Percentiles rank a stretch among this genome's conserved stretches.
Evolutionary conservation across 2,797 vertebrate species (phyloP).

Genomic region (Alca torda): DNA sequence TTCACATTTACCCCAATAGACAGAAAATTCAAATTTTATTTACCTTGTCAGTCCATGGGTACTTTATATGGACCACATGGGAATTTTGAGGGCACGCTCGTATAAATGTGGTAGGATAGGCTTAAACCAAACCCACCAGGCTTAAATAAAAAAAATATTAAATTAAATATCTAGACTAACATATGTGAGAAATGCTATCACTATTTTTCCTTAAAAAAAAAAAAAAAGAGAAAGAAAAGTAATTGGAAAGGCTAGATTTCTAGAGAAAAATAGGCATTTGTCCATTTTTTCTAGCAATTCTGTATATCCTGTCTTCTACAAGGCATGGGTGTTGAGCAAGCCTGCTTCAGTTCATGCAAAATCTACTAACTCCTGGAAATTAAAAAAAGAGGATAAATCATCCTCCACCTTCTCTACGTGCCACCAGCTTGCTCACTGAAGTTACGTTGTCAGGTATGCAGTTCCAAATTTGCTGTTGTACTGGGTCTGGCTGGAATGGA

Average conservation of each 20-base stretch:
- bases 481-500: background rate
- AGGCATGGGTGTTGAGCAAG: background rate
- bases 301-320: background rate
- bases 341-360: background rate
- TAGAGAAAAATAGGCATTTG: background rate
- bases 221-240: background rate
- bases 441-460: rapidly evolving
- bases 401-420: background rate
- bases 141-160: background rate
- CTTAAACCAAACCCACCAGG: no score
- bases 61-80: background rate
- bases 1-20: background rate
- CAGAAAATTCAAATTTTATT: background rate
- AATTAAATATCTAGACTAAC: background rate
- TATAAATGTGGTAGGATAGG: background rate
- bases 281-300: background rate
- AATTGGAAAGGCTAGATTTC: background rate
- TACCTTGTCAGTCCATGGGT: background rate
- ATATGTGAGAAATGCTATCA: background rate
- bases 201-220: background rate
- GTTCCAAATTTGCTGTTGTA: background rate
- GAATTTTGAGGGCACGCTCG: background rate
- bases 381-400: no score
- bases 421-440: background rate
- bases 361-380: background rate